A percentile compares a stretch with the other conserved stretches of the same genome.
These are phyloP conservation scores for Saccostrea glomerata DNA, from an alignment of 1,140 invertebrate species.

Conservation along the genomic window DNA sequence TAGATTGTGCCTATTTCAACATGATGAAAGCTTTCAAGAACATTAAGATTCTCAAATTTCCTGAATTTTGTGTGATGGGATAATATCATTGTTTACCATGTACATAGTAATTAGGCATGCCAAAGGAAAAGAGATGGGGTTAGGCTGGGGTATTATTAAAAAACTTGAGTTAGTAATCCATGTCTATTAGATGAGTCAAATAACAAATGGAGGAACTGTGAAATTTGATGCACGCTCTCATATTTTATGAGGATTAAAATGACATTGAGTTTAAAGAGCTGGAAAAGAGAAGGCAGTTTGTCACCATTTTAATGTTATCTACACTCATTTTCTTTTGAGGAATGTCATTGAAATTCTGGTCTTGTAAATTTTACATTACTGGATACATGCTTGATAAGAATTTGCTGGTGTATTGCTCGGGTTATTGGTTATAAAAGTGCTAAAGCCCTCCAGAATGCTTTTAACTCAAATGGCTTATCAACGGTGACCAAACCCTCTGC, in stretches of 20 bases:
- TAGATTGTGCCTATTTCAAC: too few relatives aligned
- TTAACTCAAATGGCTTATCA: not conserved
- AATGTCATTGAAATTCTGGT: constrained; percentile 13
- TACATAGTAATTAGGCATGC: constrained; percentile 19
- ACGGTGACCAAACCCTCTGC: not conserved
- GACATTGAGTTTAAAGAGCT: not conserved
- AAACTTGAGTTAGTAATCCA: not conserved
- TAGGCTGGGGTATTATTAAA: not conserved
- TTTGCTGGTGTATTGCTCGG: constrained; percentile 11
- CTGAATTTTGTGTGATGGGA: constrained; percentile 5
- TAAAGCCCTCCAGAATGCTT: constrained; percentile 29
- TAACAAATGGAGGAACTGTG: constrained; percentile 1
- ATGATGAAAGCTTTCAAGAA: not conserved
- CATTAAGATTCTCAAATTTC: not conserved
- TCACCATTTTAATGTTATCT: constrained; percentile 32
- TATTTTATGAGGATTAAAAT: constrained; percentile 34
- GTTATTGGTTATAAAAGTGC: constrained; percentile 13
- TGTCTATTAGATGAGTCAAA: constrained; percentile 21
- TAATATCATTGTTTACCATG: not conserved
- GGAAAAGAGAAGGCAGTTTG: constrained; percentile 8
- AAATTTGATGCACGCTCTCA: constrained; percentile 33
- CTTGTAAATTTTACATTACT: not conserved
- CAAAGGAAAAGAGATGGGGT: not conserved
- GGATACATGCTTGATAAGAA: constrained; percentile 28
- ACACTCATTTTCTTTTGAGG: constrained; percentile 5